Conservation (phyloP, 2,797 vertebrate species). For the Tenualosa ilisha region DNA sequence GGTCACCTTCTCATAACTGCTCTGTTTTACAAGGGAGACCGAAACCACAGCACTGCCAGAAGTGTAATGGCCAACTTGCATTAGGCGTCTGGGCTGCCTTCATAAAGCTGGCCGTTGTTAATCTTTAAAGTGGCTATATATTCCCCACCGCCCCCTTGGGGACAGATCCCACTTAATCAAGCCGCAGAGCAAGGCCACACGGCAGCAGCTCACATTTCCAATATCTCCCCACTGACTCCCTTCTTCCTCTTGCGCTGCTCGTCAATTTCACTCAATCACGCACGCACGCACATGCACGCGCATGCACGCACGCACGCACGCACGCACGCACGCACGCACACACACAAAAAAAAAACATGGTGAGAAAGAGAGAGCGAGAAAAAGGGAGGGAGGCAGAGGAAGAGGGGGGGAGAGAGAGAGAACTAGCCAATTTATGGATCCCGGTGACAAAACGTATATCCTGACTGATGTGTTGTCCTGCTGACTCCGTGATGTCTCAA, state of each 20-base stretch:
- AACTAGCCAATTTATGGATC: background rate
- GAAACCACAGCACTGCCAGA: background rate
- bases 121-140: constrained; percentile 43
- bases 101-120: background rate
- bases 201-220: background rate
- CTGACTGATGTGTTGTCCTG: background rate
- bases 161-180: constrained; percentile 12
- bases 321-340: background rate
- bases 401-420: background rate
- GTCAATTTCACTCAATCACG: background rate
- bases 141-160: background rate
- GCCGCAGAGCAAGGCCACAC: constrained; percentile 10
- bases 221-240: background rate
- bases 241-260: background rate
- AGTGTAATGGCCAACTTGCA: background rate
- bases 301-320: constrained; percentile 31
- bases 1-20: constrained; percentile 8
- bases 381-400: background rate
- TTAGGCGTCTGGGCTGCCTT: background rate
- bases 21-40: background rate
- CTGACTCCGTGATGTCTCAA: background rate
- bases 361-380: background rate
- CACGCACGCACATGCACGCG: background rate
- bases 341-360: constrained; percentile 6
- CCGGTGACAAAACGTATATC: background rate